phyloP scores from a whole-genome alignment of 2,113 vertebrate genomes.

The Carlito syrichta region DNA sequence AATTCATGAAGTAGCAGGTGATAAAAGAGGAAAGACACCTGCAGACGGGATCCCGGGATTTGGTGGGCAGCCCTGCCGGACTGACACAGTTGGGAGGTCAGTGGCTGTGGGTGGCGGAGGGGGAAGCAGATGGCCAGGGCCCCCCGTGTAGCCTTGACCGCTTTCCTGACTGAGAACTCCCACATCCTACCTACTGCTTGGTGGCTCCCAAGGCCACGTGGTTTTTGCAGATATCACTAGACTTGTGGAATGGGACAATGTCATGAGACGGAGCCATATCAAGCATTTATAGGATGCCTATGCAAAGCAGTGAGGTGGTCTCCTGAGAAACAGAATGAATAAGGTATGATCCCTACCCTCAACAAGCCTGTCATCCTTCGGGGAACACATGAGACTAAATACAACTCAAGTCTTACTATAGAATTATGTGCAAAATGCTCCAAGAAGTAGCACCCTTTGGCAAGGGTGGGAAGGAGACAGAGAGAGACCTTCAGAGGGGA shows the following conservation, averaged over 20 bases:
- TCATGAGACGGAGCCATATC: background rate
- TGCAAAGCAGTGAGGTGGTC: background rate
- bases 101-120: too few species aligned
- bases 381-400: background rate
- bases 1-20: background rate
- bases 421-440: background rate
- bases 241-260: background rate
- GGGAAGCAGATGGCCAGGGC: background rate
- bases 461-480: background rate
- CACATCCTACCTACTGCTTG: background rate
- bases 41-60: background rate
- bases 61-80: accelerated
- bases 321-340: background rate
- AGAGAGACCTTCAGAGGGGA: background rate
- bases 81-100: too few species aligned
- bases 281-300: background rate
- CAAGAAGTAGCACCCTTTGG: background rate
- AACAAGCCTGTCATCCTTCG: background rate
- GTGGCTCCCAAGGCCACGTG: background rate
- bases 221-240: background rate
- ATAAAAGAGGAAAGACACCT: background rate
- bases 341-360: background rate
- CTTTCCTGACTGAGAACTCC: background rate
- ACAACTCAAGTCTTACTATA: background rate
- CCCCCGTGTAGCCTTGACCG: accelerated